These are phyloP conservation scores for Rutpela maculata DNA, from an alignment of 2,888 invertebrate genomes.

Conservation along the genomic window DNA sequence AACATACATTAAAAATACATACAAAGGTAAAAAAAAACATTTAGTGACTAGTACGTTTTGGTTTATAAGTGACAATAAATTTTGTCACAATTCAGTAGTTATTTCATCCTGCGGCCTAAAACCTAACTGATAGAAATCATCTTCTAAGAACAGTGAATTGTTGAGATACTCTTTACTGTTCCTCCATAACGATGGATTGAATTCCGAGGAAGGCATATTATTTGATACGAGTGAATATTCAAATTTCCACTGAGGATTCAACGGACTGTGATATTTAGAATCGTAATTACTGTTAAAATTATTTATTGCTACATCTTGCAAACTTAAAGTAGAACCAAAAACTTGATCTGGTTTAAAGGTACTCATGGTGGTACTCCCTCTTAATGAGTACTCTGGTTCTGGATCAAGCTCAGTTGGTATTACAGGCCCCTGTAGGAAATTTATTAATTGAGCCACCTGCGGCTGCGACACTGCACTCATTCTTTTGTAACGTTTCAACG, in stretches of 20 bases:
- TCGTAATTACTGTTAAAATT: slow-evolving; percentile 71
- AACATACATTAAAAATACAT: slow-evolving; percentile 40
- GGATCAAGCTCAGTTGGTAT: slow-evolving; percentile 59
- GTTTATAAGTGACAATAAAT: slow-evolving; percentile 32
- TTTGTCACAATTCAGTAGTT: slow-evolving; percentile 85
- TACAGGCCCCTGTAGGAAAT: slow-evolving; percentile 80
- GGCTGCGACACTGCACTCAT: slow-evolving; percentile 75
- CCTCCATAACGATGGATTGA: slow-evolving; percentile 73
- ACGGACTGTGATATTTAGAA: slow-evolving; percentile 62
- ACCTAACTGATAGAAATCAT: slow-evolving; percentile 89
- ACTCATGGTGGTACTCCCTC: slow-evolving; percentile 70
- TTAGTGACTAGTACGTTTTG: slow-evolving; percentile 55
- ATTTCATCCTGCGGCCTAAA: slow-evolving; percentile 92
- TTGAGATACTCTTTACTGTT: slow-evolving; percentile 72
- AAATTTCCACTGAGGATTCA: slow-evolving; percentile 77
- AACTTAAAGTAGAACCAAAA: slow-evolving; percentile 69
- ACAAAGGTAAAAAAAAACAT: slow-evolving; percentile 43
- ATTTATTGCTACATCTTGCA: slow-evolving; percentile 70
- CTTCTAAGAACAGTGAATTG: slow-evolving; percentile 82
- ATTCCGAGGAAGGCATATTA: slow-evolving; percentile 71
- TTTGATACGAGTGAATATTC: slow-evolving; percentile 68
- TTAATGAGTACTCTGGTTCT: slow-evolving; percentile 59
- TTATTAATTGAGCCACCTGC: slow-evolving; percentile 86
- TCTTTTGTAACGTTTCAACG: slow-evolving; percentile 81
- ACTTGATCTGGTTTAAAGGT: slow-evolving; percentile 73